These are phyloP conservation scores for Harpagus bidentatus DNA, from an alignment of 2,113 vertebrate genomes.

Conservation along the genomic window DNA sequence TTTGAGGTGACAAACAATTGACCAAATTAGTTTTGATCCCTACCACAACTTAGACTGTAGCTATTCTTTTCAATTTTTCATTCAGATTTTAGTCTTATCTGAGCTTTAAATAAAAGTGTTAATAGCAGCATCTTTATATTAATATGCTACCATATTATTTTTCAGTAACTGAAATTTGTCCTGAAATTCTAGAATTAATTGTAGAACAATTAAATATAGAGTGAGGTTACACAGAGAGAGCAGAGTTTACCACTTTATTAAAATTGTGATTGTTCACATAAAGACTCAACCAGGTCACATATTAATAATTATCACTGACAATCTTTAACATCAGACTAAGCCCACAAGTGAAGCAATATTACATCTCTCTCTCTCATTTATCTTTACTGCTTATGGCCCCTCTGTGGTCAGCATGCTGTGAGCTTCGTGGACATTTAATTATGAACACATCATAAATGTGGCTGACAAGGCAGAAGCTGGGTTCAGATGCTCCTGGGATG, in stretches of 20 bases:
- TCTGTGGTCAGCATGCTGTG: conserved; percentile 79
- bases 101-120: neutral
- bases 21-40: neutral
- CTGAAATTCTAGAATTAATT: neutral
- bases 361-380: conserved; percentile 86
- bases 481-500: conserved; percentile 70
- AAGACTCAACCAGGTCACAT: conserved; percentile 82
- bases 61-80: neutral
- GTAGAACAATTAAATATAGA: neutral
- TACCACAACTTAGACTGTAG: neutral
- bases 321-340: conserved; percentile 85
- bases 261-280: conserved; percentile 75
- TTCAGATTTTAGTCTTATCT: neutral
- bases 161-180: neutral
- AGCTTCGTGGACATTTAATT: conserved; percentile 83
- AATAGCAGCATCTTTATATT: neutral
- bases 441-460: conserved; percentile 84
- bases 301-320: conserved; percentile 91
- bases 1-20: neutral
- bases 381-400: conserved; percentile 86
- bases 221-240: neutral
- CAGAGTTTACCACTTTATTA: conserved; percentile 72
- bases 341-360: conserved; percentile 90
- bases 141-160: neutral
- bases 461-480: conserved; percentile 82